These are phyloP conservation scores for Momotus momota DNA, from an alignment of 2,797 vertebrate genomes.

Conservation along the genomic window DNA sequence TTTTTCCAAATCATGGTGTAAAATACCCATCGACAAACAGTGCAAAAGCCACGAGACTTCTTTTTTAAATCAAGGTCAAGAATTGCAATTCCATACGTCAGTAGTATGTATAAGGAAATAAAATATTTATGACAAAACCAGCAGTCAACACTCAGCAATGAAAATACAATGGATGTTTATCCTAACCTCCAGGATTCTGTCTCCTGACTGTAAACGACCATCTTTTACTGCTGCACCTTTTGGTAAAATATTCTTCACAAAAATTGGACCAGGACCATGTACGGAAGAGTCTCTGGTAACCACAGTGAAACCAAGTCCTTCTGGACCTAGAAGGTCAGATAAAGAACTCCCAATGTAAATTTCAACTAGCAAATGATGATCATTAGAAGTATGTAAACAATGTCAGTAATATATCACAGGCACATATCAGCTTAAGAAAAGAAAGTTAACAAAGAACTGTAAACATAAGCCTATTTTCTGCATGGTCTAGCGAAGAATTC, in stretches of 20 bases:
- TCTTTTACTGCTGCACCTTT: conserved; percentile 96
- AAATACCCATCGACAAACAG: background rate
- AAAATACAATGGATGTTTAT: background rate
- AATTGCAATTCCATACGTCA: background rate
- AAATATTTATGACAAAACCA: background rate
- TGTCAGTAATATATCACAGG: background rate
- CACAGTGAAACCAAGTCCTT: conserved; percentile 97
- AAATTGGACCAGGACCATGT: conserved; percentile 94
- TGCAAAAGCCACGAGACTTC: background rate
- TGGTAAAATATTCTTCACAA: conserved; percentile 98
- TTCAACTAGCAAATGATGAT: background rate
- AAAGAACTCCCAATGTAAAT: background rate
- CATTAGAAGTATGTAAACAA: background rate
- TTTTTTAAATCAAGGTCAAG: background rate
- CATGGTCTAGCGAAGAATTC: background rate
- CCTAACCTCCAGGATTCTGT: conserved; percentile 94
- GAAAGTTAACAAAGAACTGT: background rate
- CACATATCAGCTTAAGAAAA: background rate
- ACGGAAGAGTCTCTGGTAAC: conserved; percentile 96
- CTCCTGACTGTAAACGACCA: conserved; percentile 93
- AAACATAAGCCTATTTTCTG: background rate
- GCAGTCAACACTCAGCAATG: background rate
- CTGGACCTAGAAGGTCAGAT: conserved; percentile 83
- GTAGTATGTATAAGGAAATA: background rate
- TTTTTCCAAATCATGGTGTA: rapidly evolving